Conservation (phyloP, 2,888 invertebrate genomes). For the Bombylius major region DNA sequence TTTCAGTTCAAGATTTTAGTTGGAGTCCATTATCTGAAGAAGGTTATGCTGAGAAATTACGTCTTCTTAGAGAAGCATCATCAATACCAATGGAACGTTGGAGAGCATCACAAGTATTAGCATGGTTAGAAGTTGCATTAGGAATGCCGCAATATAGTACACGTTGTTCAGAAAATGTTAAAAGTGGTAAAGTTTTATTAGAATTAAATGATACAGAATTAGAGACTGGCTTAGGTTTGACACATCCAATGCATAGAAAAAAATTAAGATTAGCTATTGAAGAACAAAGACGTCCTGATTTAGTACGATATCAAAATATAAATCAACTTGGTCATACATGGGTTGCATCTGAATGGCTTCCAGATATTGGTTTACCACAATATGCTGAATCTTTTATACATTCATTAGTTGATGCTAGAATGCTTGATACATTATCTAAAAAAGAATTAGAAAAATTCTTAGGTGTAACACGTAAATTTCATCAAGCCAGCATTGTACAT, state of each 20-base stretch:
- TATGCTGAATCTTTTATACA: constrained; percentile 80
- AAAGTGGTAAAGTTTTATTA: constrained; percentile 88
- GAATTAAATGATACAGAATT: constrained; percentile 85
- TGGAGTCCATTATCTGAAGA: constrained; percentile 37
- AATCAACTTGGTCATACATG: constrained; percentile 82
- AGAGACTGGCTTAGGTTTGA: constrained; percentile 80
- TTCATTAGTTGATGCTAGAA: constrained; percentile 83
- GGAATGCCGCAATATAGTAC: constrained; percentile 91
- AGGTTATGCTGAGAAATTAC: constrained; percentile 34
- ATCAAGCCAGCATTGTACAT: constrained; percentile 87
- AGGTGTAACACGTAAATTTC: constrained; percentile 84
- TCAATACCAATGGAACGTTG: constrained; percentile 79
- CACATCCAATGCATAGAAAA: constrained; percentile 86
- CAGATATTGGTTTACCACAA: constrained; percentile 80
- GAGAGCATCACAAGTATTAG: constrained; percentile 85
- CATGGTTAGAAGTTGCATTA: constrained; percentile 87
- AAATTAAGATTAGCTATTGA: constrained; percentile 88
- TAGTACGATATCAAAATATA: constrained; percentile 77
- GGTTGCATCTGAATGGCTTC: constrained; percentile 88
- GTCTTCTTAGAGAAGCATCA: constrained; percentile 62
- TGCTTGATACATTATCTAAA: constrained; percentile 85
- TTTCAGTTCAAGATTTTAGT: constrained; percentile 27
- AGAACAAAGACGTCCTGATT: constrained; percentile 75
- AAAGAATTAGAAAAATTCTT: constrained; percentile 90
- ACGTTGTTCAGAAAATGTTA: constrained; percentile 83